Percentiles rank a stretch among this genome's conserved stretches.
Evolutionary conservation across 2,797 vertebrate genomes (phyloP).

Genomic region (Eospalax fontanierii): DNA sequence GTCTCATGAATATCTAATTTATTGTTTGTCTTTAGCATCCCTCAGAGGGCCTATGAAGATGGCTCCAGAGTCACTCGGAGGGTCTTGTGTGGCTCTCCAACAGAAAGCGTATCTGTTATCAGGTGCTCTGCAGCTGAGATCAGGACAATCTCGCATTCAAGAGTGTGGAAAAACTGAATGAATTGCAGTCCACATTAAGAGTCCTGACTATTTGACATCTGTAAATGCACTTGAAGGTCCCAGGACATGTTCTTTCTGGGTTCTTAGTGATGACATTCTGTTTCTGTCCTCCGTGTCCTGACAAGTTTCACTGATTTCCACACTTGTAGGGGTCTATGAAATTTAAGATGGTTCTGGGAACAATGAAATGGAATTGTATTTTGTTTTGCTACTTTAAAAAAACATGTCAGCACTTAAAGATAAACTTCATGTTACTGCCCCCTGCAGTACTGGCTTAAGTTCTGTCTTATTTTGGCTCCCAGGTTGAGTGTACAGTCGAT

Average conservation of each 20-base stretch:
- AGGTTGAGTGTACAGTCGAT: background rate
- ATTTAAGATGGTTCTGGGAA: background rate
- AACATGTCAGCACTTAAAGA: background rate
- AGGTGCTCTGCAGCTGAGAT: background rate
- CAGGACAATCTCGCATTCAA: background rate
- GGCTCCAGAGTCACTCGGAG: background rate
- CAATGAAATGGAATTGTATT: background rate
- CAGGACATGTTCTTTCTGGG: background rate
- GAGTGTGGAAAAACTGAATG: background rate
- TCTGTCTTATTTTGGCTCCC: background rate
- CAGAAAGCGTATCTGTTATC: background rate
- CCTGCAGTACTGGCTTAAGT: background rate
- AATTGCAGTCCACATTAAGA: background rate
- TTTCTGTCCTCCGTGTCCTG: background rate
- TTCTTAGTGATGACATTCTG: background rate
- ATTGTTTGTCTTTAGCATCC: background rate
- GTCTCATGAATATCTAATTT: background rate
- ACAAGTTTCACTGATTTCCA: background rate
- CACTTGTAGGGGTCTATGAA: background rate
- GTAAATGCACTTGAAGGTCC: background rate
- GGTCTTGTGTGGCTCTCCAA: fast-evolving
- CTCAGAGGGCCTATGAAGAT: background rate
- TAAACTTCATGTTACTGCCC: background rate
- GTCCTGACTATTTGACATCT: background rate
- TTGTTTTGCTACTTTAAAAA: background rate